Conservation (phyloP, 2,113 vertebrate species). For the Sapayoa aenigma region DNA sequence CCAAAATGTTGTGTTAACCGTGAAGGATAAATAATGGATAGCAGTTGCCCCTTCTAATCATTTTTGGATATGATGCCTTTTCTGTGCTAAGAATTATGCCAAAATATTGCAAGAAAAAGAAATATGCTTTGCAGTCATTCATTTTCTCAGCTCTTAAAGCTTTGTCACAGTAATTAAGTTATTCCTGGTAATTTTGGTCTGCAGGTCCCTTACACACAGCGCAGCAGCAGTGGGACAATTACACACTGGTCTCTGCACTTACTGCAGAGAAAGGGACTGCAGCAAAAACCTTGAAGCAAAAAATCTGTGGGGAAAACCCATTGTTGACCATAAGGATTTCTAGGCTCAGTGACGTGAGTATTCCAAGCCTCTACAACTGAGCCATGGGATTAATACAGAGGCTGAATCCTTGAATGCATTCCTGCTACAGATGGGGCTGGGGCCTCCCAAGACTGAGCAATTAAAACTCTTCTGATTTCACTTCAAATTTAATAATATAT, state of each 20-base stretch:
- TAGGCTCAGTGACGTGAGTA: neutral
- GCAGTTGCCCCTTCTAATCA: neutral
- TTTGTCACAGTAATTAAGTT: neutral
- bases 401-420: neutral
- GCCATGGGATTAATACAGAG: neutral
- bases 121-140: neutral
- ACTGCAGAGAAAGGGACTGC: neutral
- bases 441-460: neutral
- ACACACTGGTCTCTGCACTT: neutral
- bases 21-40: neutral
- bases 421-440: neutral
- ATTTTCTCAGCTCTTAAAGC: neutral
- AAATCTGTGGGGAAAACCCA: neutral
- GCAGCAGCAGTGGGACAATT: neutral
- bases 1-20: neutral
- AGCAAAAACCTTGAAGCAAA: neutral
- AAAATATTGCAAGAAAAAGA: neutral
- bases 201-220: neutral
- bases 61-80: neutral
- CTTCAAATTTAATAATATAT: neutral
- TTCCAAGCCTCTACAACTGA: neutral
- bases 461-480: neutral
- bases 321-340: neutral
- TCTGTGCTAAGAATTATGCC: neutral
- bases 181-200: neutral